These are phyloP conservation scores for Heterodera filipjevi DNA, from an alignment of 2,888 invertebrate genomes.

Conservation along the genomic window DNA sequence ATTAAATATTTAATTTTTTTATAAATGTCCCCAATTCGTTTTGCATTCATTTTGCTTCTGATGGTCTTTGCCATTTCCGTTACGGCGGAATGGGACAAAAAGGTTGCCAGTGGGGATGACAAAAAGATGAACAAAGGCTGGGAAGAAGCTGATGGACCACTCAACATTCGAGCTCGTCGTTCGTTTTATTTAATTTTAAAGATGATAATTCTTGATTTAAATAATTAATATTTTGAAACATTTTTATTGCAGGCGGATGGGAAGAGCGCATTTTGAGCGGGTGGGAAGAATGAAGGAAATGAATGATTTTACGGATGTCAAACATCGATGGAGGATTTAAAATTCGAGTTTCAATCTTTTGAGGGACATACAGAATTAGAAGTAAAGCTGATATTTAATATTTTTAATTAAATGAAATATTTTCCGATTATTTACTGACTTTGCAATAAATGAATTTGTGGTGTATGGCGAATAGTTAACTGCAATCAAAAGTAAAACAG, in stretches of 20 bases:
- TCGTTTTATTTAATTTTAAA: not conserved
- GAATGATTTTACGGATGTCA: not conserved
- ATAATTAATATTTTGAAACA: not conserved
- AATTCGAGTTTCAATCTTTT: too few species aligned
- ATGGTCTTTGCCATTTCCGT: not conserved
- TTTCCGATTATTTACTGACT: too few species aligned
- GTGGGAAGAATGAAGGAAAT: not conserved
- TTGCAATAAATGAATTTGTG: too few species aligned
- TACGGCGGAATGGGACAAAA: not conserved
- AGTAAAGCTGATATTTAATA: too few species aligned
- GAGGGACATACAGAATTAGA: too few species aligned
- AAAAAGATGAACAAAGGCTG: not conserved
- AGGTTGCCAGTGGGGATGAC: not conserved
- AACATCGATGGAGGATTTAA: not conserved
- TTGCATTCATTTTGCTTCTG: not conserved
- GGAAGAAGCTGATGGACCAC: not conserved
- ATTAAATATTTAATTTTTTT: too few species aligned
- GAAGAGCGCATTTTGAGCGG: not conserved
- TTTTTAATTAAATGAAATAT: too few species aligned
- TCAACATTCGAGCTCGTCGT: not conserved
- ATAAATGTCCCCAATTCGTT: not conserved
- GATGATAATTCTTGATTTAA: not conserved
- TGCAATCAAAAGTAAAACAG: too few species aligned
- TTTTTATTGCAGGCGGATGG: not conserved
- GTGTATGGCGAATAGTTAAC: too few species aligned